Evolutionary conservation across 1,140 invertebrate species (phyloP).

Genomic region (Trichonephila clavata): DNA sequence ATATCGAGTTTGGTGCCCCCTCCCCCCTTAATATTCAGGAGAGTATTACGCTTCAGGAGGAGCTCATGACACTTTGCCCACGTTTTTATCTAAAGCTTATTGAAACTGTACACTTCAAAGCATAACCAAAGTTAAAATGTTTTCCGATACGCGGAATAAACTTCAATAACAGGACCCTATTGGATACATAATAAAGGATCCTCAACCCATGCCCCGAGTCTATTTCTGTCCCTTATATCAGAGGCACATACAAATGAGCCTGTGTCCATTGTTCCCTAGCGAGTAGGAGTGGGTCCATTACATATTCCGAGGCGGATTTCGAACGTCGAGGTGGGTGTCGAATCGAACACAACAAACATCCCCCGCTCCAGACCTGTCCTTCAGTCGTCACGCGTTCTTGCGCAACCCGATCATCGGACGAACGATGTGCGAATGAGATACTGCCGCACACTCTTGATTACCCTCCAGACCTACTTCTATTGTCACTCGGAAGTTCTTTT

Average conservation of each 20-base stretch:
- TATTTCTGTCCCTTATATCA: constrained; percentile 25
- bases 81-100: too few relatives aligned
- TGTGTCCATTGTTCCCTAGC: not conserved
- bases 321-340: constrained; percentile 2
- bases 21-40: too few relatives aligned
- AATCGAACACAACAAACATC: not conserved
- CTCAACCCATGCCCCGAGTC: not conserved
- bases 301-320: constrained; percentile 5
- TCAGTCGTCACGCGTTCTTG: not conserved
- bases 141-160: not conserved
- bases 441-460: not conserved
- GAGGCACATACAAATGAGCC: not conserved
- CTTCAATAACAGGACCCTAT: not conserved
- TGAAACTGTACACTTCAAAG: too few relatives aligned
- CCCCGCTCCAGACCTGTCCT: constrained; percentile 22
- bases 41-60: too few relatives aligned
- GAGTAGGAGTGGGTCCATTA: constrained; percentile 3
- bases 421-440: not conserved
- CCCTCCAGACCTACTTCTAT: not conserved
- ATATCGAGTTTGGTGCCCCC: too few relatives aligned
- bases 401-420: not conserved
- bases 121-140: not conserved
- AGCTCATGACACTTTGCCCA: too few relatives aligned
- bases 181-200: not conserved
- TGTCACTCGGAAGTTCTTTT: not conserved